Base-by-base conservation (phyloP, 1,140 invertebrate genomes). In the Caerostris darwini region DNA sequence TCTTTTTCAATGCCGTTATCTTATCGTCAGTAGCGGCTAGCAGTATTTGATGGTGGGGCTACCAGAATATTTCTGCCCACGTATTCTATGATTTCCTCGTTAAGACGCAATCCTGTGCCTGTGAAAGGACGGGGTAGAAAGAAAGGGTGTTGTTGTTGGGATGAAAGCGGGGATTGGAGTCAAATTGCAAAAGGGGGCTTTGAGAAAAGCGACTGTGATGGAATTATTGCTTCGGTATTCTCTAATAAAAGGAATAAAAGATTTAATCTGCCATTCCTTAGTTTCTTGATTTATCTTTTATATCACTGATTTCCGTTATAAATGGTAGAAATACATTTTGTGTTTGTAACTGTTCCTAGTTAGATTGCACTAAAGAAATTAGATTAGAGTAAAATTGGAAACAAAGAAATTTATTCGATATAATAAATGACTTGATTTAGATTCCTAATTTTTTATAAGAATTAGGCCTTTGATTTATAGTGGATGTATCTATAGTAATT, bases 21-120 rank as follows among this genome's bases (percentile, higher is more conserved):
- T 93, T 69, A 71, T 77, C 83, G 58, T 71, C 64, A 81, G 71
- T 53, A 69, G 67, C 58, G 57, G 58, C 19, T 64, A 92, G 56
- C 58, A 56, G 56, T 58, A 87, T 69, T 87, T 93, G 64, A 87
- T 86, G 82, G 82, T 2, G 34, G 19, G 67, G 83, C 61, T 53
- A 77, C 10, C 19, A 64, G 82, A 93, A 87, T 87, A 93, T 93
- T 57, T 93, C 56, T 86, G 61, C 67, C 64, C 82, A 93, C 82
- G 64, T 87, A 93, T 93, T 87, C 82, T 71, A 87, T 93, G 83
- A 87, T 93, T 93, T 87, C 59, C 83, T 87, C 92, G 92, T 93
- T 86, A 93, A 93, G 83, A 87, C 83, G 34, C 58, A 56, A 71
- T 90, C 88, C 67, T 57, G 67, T 67, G 7, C 50, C 34, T 34